Conservation (phyloP, 2,113 vertebrate genomes). For the Campylorhamphus procurvoides region DNA sequence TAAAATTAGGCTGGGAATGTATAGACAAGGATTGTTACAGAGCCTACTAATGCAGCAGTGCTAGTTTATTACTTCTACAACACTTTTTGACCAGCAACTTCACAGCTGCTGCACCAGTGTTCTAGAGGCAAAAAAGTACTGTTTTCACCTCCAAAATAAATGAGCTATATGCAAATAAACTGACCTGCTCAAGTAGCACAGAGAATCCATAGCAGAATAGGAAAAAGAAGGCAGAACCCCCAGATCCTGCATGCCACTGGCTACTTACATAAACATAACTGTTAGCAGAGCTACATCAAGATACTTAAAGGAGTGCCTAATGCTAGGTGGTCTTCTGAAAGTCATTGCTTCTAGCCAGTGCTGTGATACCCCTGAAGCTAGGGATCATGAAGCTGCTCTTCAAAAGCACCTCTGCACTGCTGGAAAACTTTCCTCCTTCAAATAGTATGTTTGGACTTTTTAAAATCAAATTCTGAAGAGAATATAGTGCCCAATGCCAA, state of each 20-base stretch:
- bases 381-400: not conserved
- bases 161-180: not conserved
- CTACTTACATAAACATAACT: accelerated
- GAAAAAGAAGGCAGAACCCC: not conserved
- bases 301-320: not conserved
- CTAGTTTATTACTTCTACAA: not conserved
- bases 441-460: not conserved
- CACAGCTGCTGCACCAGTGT: not conserved
- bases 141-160: not conserved
- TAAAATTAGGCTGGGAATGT: not conserved
- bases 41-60: not conserved
- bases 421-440: not conserved
- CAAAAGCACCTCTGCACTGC: not conserved
- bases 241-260: not conserved
- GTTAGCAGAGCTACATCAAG: not conserved
- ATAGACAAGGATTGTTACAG: not conserved
- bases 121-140: not conserved
- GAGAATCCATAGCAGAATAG: not conserved
- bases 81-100: not conserved
- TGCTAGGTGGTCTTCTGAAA: not conserved
- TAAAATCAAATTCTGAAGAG: not conserved
- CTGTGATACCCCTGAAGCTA: not conserved
- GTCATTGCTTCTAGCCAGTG: not conserved
- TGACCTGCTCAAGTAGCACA: not conserved
- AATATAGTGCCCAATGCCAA: not conserved